Conservation (phyloP, 23 tunicate genomes). For the Trididemnum nubilum region DNA sequence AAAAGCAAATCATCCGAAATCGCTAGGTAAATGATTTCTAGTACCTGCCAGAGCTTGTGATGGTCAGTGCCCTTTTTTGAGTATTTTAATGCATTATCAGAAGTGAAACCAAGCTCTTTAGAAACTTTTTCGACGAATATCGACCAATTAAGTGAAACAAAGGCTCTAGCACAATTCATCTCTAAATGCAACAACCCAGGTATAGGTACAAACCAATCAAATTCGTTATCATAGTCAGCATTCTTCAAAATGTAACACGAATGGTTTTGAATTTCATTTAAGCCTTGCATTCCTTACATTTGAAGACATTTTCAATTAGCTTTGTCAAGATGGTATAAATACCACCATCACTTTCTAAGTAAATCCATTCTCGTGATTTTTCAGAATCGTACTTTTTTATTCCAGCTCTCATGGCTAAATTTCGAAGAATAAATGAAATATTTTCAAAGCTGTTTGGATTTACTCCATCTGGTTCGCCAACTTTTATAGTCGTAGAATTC, state of each 20-base stretch:
- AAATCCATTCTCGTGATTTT: background rate
- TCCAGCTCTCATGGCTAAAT: slow-evolving; percentile 1
- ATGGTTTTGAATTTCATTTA: background rate
- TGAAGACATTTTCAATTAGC: slow-evolving; percentile 10
- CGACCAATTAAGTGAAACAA: slow-evolving; percentile 5
- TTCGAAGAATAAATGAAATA: background rate
- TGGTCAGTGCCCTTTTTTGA: slow-evolving; percentile 10
- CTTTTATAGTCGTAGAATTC: background rate
- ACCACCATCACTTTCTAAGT: background rate
- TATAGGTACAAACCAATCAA: slow-evolving; percentile 17
- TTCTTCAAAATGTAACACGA: background rate
- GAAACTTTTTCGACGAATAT: slow-evolving; percentile 1
- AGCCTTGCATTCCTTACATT: background rate
- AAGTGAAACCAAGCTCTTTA: background rate
- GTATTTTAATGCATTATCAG: background rate
- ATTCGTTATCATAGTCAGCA: slow-evolving; percentile 5
- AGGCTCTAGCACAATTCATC: slow-evolving; percentile 13
- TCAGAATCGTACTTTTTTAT: slow-evolving; percentile 4
- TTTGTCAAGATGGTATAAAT: background rate
- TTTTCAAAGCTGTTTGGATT: slow-evolving; percentile 25
- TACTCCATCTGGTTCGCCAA: background rate
- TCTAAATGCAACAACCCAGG: slow-evolving; percentile 13
- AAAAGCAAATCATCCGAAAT: slow-evolving; percentile 10
- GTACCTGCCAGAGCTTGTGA: slow-evolving; percentile 3
- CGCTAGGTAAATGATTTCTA: slow-evolving; percentile 5